Conservation (phyloP, 64 coral and sea anemone species). For the Montipora capricornis region DNA sequence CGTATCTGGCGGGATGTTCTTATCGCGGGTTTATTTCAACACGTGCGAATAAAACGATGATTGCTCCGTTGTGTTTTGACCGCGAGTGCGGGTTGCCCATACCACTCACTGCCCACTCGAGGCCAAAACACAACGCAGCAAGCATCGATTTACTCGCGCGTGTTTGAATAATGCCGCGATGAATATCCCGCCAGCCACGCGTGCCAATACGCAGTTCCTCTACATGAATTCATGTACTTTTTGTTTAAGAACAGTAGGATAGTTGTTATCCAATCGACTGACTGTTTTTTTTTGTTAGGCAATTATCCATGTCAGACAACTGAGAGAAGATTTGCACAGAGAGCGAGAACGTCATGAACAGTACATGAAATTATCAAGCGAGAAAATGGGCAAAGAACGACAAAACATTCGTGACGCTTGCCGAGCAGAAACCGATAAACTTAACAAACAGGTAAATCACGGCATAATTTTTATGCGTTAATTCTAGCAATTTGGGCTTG, state of each 20-base stretch:
- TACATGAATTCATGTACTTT: neutral
- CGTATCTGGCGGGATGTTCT: too few species aligned
- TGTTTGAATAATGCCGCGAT: too few species aligned
- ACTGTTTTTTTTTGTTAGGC: constrained; percentile 23
- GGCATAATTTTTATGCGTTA: neutral
- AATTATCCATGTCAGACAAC: constrained; percentile 85
- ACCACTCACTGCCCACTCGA: too few species aligned
- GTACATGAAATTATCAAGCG: constrained; percentile 40
- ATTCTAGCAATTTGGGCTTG: too few species aligned
- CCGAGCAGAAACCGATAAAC: constrained; percentile 45
- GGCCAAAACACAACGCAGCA: too few species aligned
- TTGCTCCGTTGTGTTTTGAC: too few species aligned
- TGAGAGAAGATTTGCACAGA: constrained; percentile 68
- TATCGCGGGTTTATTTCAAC: too few species aligned
- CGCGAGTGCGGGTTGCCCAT: too few species aligned
- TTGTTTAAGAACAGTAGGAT: neutral
- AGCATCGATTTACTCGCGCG: too few species aligned
- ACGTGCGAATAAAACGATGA: too few species aligned
- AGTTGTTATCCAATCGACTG: neutral
- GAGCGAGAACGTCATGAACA: constrained; percentile 83
- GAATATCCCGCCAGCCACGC: too few species aligned
- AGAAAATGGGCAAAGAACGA: constrained; percentile 59
- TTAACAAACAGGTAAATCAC: constrained; percentile 69
- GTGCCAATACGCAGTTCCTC: too few species aligned
- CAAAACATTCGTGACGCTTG: constrained; percentile 37